A percentile compares a stretch with the other conserved stretches of the same genome.
phyloP scores from a whole-genome alignment of 35 echinoderm and acorn worm species.

The Ptychodera flava region DNA sequence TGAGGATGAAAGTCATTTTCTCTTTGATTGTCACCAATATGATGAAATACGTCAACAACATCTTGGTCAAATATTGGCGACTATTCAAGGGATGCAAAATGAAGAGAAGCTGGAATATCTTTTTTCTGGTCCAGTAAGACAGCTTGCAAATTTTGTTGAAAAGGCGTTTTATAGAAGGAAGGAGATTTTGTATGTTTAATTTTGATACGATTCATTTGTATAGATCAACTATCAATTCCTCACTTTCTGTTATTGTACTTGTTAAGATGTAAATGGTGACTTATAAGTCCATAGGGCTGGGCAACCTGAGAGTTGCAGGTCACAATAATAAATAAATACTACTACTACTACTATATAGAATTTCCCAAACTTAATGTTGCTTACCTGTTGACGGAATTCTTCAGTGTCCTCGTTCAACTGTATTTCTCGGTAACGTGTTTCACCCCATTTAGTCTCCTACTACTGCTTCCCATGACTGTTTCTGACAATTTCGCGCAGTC shows the following conservation, averaged over 20 bases:
- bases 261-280: neutral
- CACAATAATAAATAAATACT: slow-evolving; percentile 2
- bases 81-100: neutral
- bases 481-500: no score
- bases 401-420: no score
- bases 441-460: no score
- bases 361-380: no score
- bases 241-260: neutral
- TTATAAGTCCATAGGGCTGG: neutral
- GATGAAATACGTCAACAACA: neutral
- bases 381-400: no score
- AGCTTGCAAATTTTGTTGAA: neutral
- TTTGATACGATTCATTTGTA: neutral
- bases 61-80: neutral
- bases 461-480: no score
- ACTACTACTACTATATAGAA: no score
- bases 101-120: neutral
- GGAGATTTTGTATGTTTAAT: neutral
- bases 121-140: neutral
- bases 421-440: no score
- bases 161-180: neutral
- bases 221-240: neutral
- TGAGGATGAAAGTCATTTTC: neutral
- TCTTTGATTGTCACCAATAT: neutral
- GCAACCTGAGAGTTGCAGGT: neutral